Evolutionary conservation across 2,888 invertebrate genomes (phyloP), one percentile per base, ranked within the genome.

Genomic region (Amphipoea lucens): DNA sequence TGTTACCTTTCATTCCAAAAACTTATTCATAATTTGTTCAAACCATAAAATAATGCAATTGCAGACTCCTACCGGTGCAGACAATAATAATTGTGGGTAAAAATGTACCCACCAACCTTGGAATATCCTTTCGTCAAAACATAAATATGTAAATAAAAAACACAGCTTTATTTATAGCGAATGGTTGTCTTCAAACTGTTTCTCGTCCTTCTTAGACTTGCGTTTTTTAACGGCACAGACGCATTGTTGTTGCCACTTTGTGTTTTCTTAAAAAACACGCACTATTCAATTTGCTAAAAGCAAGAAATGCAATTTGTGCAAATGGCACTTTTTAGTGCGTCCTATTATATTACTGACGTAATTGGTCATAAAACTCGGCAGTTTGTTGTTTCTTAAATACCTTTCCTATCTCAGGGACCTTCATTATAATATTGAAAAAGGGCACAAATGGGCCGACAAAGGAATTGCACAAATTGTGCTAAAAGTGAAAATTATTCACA

Each of bases 231-330:
- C 74, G 45, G 65, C 45, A 73, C 62, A 73, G 70, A 82, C 51
- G 76, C 78, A 89, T 92, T 92, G 87, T 90, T 86, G 62, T 82
- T 73, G 62, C 62, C 29, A 71, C 82, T 85, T 77, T 4, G 54
- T 76, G n/a, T 80, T 84, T 83, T 82, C 80, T 90, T 88, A 90
- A 92, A 91, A 91, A 90, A 87, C 82, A 57, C 77, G 77, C 83
- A 81, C 89, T 85, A 83, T 90, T 89, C 90, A 91, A 90, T 91
- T 92, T 92, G 90, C 91, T 90, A 87, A 89, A 89, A 89, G 89
- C 87, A 91, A 92, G 85, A 90, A 91, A 92, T 90, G 92, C 94
- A 95, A 95, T 94, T 95, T 96, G 95, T 93, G 94, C 96, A 96
- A 96, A 95, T 92, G 94, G 93, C 89, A 89, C 90, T 94, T 94